These are phyloP conservation scores for Saccopteryx leptura DNA, from an alignment of 2,113 vertebrate genomes.

Conservation along the genomic window DNA sequence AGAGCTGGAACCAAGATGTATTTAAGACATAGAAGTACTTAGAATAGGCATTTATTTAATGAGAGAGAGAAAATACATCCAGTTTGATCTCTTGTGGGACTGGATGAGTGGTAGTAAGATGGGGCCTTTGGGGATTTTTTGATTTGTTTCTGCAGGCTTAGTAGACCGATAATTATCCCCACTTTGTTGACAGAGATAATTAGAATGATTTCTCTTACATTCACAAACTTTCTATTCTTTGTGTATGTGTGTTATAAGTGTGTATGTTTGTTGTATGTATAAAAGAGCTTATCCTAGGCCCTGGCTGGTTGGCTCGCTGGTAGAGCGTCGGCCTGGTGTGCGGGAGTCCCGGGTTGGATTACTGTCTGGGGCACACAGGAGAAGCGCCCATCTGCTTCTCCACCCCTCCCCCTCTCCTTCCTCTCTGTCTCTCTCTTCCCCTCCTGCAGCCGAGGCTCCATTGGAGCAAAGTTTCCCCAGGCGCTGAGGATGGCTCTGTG, in stretches of 20 bases:
- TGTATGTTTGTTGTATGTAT: background rate
- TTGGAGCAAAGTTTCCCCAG: too few species aligned
- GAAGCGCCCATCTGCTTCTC: too few species aligned
- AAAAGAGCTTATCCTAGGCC: background rate
- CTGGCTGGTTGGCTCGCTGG: too few species aligned
- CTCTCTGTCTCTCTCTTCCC: too few species aligned
- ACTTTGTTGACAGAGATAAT: constrained; percentile 10
- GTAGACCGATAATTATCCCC: background rate
- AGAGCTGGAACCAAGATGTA: background rate
- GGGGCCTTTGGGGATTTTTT: background rate
- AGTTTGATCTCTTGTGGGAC: background rate
- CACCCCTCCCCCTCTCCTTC: too few species aligned
- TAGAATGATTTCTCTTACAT: background rate
- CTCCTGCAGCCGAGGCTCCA: too few species aligned
- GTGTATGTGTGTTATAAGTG: background rate
- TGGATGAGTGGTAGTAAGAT: background rate
- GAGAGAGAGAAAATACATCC: background rate
- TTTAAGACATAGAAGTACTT: background rate
- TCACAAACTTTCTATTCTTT: background rate
- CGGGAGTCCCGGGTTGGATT: too few species aligned
- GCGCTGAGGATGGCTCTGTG: too few species aligned
- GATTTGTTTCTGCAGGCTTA: background rate
- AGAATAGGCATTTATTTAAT: constrained; percentile 20
- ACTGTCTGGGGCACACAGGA: too few species aligned
- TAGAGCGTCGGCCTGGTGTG: too few species aligned